Evolutionary conservation across 2,888 invertebrate species (phyloP).

Genomic region (Ametastegia equiseti): DNA sequence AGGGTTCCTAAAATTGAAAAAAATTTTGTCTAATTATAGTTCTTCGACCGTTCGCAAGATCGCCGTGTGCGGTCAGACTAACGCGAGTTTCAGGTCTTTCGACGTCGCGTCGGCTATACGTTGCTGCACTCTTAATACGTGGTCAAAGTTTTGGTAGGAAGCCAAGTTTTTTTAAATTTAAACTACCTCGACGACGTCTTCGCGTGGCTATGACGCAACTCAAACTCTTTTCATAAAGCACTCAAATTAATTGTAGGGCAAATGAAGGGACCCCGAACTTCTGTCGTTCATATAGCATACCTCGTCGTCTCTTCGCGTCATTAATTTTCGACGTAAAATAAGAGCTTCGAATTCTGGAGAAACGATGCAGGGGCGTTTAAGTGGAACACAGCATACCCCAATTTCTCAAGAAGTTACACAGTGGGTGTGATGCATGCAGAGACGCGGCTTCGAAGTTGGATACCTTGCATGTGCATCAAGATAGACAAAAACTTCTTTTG

Average conservation of each 20-base stretch:
- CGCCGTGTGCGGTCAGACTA: constrained; percentile 42
- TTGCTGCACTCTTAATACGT: constrained; percentile 6
- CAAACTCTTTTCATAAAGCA: constrained; percentile 4
- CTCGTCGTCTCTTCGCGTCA: background rate
- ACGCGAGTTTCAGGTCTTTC: background rate
- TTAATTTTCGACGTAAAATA: background rate
- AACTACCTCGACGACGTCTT: constrained; percentile 7
- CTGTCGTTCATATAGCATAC: background rate
- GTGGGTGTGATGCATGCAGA: background rate
- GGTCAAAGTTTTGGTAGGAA: constrained; percentile 17
- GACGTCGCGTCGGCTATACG: background rate
- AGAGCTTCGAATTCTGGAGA: background rate
- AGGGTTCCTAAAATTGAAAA: constrained; percentile 25
- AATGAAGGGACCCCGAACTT: background rate
- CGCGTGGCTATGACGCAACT: constrained; percentile 25
- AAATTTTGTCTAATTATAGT: constrained; percentile 38
- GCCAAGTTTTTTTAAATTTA: constrained; percentile 46
- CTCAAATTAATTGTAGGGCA: constrained; percentile 16
- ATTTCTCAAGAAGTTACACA: background rate
- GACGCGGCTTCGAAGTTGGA: background rate
- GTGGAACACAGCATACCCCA: background rate
- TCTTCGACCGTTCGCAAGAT: constrained; percentile 34
- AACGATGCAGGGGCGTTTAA: background rate
- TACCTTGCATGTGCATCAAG: no score
- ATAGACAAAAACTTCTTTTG: no score